Percentiles rank a stretch among this genome's conserved stretches.
Evolutionary conservation across 2,888 invertebrate species (phyloP).

Genomic region (Allygus modestus): DNA sequence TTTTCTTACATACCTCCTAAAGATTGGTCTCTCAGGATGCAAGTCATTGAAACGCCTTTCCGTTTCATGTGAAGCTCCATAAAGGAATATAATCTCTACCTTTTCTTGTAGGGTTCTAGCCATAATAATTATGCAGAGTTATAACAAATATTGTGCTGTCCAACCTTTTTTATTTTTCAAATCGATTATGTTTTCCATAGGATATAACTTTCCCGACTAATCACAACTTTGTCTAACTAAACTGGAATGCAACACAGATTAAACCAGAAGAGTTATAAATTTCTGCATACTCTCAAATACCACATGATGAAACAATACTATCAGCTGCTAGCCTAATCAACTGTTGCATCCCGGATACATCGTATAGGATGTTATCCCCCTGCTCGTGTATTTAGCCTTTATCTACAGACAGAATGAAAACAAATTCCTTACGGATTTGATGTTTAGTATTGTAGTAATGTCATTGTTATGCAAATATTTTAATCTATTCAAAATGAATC

Average conservation of each 20-base stretch:
- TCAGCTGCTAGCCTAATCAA: neutral
- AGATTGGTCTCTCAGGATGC: conserved; percentile 19
- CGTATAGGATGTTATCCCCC: too few species aligned
- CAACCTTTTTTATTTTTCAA: neutral
- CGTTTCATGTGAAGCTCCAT: neutral
- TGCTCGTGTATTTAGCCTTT: neutral
- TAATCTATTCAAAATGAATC: neutral
- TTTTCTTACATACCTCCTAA: conserved; percentile 6
- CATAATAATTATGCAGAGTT: neutral
- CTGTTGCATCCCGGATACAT: too few species aligned
- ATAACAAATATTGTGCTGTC: neutral
- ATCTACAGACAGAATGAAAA: neutral
- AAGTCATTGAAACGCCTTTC: conserved; percentile 1
- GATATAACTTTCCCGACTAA: too few species aligned
- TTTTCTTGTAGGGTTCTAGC: neutral
- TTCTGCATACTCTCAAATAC: neutral
- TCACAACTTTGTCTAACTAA: neutral
- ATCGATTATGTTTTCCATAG: neutral
- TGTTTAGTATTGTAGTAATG: too few species aligned
- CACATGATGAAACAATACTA: neutral
- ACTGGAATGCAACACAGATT: neutral
- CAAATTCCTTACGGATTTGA: too few species aligned
- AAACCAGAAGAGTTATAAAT: neutral
- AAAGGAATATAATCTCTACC: conserved; percentile 26
- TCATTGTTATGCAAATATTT: neutral